phyloP scores from a whole-genome alignment of 2,113 vertebrate genomes.

The Perca fluviatilis region DNA sequence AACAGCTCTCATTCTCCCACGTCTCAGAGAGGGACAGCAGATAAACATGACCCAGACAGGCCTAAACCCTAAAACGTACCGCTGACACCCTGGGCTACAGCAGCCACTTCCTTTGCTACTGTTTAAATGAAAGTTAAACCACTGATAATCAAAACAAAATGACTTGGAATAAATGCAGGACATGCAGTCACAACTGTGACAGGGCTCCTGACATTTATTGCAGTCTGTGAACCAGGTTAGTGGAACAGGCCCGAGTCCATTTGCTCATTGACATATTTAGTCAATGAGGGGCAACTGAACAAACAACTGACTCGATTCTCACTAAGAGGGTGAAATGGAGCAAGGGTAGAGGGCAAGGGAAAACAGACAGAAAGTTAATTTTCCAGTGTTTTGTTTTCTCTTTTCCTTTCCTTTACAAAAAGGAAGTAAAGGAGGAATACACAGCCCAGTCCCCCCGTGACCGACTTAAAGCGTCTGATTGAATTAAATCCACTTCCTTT shows the following conservation, averaged over 20 bases:
- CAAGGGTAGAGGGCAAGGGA: background rate
- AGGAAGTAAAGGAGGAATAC: slow-evolving; percentile 45
- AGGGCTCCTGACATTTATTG: slow-evolving; percentile 16
- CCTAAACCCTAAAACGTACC: background rate
- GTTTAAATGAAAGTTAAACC: slow-evolving; percentile 40
- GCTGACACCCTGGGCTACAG: background rate
- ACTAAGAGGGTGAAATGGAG: slow-evolving; percentile 31
- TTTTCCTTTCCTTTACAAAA: slow-evolving; percentile 38
- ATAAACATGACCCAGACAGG: slow-evolving; percentile 17
- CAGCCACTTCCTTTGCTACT: slow-evolving; percentile 1
- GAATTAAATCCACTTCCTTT: slow-evolving; percentile 48
- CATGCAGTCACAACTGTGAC: slow-evolving; percentile 2
- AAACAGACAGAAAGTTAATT: slow-evolving; percentile 40
- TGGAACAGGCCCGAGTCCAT: slow-evolving; percentile 52
- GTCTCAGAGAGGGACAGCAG: slow-evolving; percentile 6
- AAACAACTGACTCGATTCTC: slow-evolving; percentile 58
- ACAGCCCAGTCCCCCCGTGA: slow-evolving; percentile 25
- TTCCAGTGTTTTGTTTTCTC: slow-evolving; percentile 59
- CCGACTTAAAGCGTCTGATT: slow-evolving; percentile 45
- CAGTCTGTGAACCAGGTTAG: slow-evolving; percentile 21
- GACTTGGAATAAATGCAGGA: slow-evolving; percentile 5
- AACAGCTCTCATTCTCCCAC: background rate
- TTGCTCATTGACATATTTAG: slow-evolving; percentile 62
- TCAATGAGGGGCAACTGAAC: slow-evolving; percentile 68
- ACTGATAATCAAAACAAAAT: background rate